Base-by-base conservation (phyloP, 2,797 vertebrate genomes). In the Furcifer pardalis region DNA sequence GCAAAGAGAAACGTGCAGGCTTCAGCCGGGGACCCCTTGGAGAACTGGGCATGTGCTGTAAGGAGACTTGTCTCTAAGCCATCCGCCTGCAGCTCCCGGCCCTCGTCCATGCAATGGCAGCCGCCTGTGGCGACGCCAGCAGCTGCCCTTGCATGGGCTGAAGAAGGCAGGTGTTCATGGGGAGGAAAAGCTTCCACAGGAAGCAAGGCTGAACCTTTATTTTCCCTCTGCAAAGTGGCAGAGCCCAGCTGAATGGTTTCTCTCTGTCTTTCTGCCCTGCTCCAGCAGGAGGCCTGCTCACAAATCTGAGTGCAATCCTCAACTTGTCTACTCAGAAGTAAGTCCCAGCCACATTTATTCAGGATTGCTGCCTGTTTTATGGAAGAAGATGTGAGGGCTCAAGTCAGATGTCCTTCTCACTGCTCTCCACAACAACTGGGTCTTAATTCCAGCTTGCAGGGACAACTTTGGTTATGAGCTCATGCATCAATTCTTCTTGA, bases 1-100 rank as follows among this genome's bases (percentile, higher is more conserved):
- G 96, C 96, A 96, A 95, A 96, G 96, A 96, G 95, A 96, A 97
- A 96, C 96, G 96, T 96, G 95, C 95, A 94, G 93, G 95, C 95
- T 95, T 94, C 95, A 96, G 95, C 94, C 95, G 92, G 95, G 92
- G 95, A 96, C 95, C 96, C 95, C 95, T 95, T 92, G 89, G 94
- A 95, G 94, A 90, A 91, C 89, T 59, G 89, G 76, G 94, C 93
- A 85, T 91, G 85, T 89, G 95, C 94, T 93, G 92, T 89, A 89
- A 42, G 90, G 88, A 92, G 93, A 72, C 93, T 94, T 91, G 62
- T 62, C 90, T 90, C n/a, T 44, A 79, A 94, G 93, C 89, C 90
- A 52, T 89, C 94, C 88, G 84, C 81, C 91, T 86, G 86, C 86
- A 63, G 56, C 83, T 83, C 82, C 73, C 5, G 5, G 83, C 77